These are phyloP conservation scores for Lycodopsis pacificus DNA, from an alignment of 2,797 vertebrate species.

Conservation along the genomic window DNA sequence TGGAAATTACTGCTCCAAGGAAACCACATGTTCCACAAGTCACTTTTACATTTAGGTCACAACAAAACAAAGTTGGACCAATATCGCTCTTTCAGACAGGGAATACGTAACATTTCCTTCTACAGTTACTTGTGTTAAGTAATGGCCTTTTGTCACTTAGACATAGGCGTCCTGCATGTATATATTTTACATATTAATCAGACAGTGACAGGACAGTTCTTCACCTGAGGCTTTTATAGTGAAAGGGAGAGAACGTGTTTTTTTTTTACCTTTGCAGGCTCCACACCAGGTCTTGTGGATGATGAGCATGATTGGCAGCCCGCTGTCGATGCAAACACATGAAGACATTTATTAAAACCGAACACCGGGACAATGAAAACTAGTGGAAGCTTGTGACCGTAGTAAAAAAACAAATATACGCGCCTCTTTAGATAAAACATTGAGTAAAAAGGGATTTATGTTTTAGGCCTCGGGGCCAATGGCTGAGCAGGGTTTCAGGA, in stretches of 20 bases:
- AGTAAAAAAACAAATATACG: not conserved
- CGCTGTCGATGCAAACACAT: constrained; percentile 81
- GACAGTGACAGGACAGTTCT: not conserved
- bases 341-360: constrained; percentile 5
- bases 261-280: constrained; percentile 94
- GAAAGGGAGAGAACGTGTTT: not conserved
- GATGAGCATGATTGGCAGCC: constrained; percentile 95
- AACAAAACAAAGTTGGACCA: not conserved
- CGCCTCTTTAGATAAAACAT: not conserved
- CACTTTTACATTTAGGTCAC: not conserved
- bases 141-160: not conserved
- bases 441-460: not conserved
- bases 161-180: not conserved
- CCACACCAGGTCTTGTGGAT: constrained; percentile 99
- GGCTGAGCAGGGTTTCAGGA: constrained; percentile 5
- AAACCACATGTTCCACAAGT: not conserved
- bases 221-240: not conserved
- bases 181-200: not conserved
- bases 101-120: not conserved
- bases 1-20: not conserved
- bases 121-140: not conserved
- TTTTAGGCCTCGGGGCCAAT: not conserved
- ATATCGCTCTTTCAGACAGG: not conserved
- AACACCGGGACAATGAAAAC: not conserved
- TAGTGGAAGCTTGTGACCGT: not conserved